Base-by-base conservation (phyloP, 2,888 invertebrate species). In the Spialia ferax region DNA sequence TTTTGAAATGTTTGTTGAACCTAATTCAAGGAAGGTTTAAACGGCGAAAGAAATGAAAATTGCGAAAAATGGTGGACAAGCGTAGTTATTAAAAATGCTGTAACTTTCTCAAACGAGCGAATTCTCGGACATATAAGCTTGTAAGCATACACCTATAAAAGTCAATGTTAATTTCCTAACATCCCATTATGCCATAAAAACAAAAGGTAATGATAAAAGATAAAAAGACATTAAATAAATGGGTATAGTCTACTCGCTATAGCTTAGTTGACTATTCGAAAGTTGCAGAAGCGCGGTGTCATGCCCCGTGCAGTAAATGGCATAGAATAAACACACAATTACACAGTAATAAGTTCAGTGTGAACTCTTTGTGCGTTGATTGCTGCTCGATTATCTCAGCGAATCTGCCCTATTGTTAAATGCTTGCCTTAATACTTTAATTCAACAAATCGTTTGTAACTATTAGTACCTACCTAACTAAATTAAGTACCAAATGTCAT, bases 301-400 rank as follows among this genome's bases (percentile, higher is more conserved):
- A 62, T 57, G 56, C 61, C 54, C 48, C 69, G 64, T 45, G 69
- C 61, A 15, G 63, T 69, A 68, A 69, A 50, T 52, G 15, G 20
- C 22, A 50, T 1, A 22, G 22, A 50, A 50, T 50, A 22, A 20
- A 52, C 52, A 54, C 26, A 23, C 50, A 22, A 50, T 50, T 50
- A 50, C 57, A 65, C 61, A 55, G 63, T 69, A 69, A 69, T 71
- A 70, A 69, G 71, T 70, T 73, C 69, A 71, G 48, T 69, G 63
- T 69, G 71, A 69, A 18, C 42, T 60, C 69, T 72, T 70, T 62
- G 70, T 68, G 62, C 26, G 48, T 64, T 70, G 56, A 61, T 69
- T 68, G 56, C 52, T 55, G 60, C 52, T 66, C 23, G 66, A 66
- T 56, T 61, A 45, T 54, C 67, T 60, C 52, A 35, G 55, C 63